phyloP scores from a whole-genome alignment of 2,797 vertebrate species.

The Poeciliopsis paucimaculata region DNA sequence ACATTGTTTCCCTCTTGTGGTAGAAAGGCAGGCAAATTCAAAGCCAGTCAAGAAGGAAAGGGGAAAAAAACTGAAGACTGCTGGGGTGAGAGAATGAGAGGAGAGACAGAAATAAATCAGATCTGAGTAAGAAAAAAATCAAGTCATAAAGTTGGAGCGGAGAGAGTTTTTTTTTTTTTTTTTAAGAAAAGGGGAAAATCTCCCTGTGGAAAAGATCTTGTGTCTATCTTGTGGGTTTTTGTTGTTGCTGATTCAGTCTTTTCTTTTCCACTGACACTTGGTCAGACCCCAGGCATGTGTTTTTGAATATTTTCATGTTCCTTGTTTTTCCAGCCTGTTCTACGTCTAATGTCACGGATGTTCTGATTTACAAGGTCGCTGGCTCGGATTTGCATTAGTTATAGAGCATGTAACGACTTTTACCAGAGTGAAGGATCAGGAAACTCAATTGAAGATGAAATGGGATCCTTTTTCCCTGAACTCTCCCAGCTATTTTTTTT shows the following conservation, averaged over 20 bases:
- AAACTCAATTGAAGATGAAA: constrained; percentile 69
- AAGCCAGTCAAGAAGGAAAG: background rate
- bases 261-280: constrained; percentile 79
- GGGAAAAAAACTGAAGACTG: background rate
- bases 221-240: constrained; percentile 74
- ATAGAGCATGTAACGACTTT: constrained; percentile 69
- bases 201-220: constrained; percentile 66
- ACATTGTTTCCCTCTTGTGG: constrained; percentile 81
- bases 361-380: constrained; percentile 65
- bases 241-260: constrained; percentile 76
- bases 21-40: constrained; percentile 20
- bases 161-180: constrained; percentile 3
- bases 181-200: constrained; percentile 49
- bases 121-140: constrained; percentile 20
- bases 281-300: constrained; percentile 70
- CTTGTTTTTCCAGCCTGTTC: constrained; percentile 52
- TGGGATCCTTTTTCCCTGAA: constrained; percentile 51
- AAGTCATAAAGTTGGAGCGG: constrained; percentile 22
- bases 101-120: constrained; percentile 23
- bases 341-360: constrained; percentile 33
- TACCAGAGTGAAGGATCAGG: constrained; percentile 60
- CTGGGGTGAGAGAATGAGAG: background rate
- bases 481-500: constrained; percentile 17
- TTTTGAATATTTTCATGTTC: constrained; percentile 73
- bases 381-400: constrained; percentile 58